Evolutionary conservation across 2,113 vertebrate species (phyloP).

Genomic region (Rhodinocichla rosea): DNA sequence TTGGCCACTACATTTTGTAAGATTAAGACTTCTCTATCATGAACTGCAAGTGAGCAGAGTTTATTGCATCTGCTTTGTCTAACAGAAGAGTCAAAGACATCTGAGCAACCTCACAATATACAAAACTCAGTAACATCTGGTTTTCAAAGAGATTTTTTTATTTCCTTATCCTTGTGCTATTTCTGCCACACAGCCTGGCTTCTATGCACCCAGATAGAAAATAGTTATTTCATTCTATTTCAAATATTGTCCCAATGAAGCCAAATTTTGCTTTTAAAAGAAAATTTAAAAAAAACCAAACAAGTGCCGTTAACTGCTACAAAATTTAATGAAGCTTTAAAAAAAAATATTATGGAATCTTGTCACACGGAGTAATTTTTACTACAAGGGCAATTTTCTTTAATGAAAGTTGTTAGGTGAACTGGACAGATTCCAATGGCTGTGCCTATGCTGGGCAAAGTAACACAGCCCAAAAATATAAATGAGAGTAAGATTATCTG

Average conservation of each 20-base stretch:
- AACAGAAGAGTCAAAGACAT: neutral
- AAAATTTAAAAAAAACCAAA: neutral
- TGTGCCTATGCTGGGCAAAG: neutral
- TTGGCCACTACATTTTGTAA: neutral
- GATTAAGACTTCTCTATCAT: neutral
- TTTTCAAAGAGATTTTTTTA: neutral
- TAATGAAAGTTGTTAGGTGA: constrained; percentile 58
- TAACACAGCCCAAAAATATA: constrained; percentile 21
- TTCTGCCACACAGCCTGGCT: neutral
- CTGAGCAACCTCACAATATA: neutral
- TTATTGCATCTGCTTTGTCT: neutral
- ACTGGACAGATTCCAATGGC: constrained; percentile 46
- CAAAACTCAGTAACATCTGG: neutral
- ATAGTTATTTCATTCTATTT: neutral
- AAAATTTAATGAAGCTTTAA: constrained; percentile 51
- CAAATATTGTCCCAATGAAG: neutral
- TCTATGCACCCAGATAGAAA: neutral
- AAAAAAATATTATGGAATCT: constrained; percentile 33
- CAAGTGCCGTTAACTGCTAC: neutral
- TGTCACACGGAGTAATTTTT: constrained; percentile 58
- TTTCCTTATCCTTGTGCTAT: neutral
- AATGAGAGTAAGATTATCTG: constrained; percentile 32
- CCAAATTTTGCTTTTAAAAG: constrained; percentile 17
- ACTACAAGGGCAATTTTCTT: constrained; percentile 53
- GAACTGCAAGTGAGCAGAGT: neutral